phyloP scores from a whole-genome alignment of 2,797 vertebrate species.

The Tenualosa thibaudeaui region DNA sequence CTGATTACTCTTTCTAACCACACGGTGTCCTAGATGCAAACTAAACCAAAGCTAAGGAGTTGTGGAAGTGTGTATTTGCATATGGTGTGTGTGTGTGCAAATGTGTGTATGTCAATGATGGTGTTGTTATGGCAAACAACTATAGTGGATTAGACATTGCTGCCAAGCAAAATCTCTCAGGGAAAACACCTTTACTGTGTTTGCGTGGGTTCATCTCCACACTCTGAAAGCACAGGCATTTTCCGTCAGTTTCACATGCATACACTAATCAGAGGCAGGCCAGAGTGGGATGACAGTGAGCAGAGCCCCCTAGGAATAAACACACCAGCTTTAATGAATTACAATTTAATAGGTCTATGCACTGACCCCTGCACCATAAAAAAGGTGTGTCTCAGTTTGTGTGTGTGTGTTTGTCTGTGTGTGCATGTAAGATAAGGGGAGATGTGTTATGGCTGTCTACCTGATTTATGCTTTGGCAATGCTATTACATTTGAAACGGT shows the following conservation, averaged over 20 bases:
- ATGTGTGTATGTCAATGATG: slow-evolving; percentile 3
- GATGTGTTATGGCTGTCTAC: not conserved
- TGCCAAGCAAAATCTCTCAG: not conserved
- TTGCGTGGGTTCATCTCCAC: not conserved
- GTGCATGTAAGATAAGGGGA: not conserved
- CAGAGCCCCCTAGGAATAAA: not conserved
- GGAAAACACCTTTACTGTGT: not conserved
- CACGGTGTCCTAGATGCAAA: slow-evolving; percentile 15
- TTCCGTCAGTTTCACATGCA: not conserved
- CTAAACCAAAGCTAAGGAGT: not conserved
- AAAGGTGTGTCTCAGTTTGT: not conserved
- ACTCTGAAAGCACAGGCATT: not conserved
- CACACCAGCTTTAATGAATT: not conserved
- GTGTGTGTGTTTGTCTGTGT: not conserved
- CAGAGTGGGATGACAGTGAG: not conserved
- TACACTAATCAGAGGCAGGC: not conserved
- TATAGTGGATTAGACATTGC: slow-evolving; percentile 2
- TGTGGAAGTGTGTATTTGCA: not conserved
- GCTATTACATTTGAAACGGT: too few species aligned
- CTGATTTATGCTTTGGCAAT: too few species aligned
- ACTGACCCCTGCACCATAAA: not conserved
- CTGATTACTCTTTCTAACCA: slow-evolving; percentile 14
- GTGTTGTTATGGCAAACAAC: slow-evolving; percentile 9
- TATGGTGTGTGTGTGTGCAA: not conserved
- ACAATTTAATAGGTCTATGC: not conserved